Conservation (phyloP, 2,888 invertebrate genomes). For the Microctonus aethiopoides region DNA sequence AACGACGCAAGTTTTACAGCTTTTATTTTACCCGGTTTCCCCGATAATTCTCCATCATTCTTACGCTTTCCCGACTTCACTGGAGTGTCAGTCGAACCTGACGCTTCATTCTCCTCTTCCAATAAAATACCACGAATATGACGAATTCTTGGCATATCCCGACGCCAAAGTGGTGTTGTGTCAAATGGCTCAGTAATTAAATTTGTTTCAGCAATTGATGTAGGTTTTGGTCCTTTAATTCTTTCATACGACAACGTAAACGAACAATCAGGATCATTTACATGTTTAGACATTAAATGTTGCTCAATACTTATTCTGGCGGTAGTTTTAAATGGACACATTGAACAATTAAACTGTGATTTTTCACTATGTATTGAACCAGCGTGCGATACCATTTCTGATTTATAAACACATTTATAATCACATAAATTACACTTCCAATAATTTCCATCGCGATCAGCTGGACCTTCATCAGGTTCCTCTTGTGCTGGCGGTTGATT, state of each 20-base stretch:
- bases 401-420: conserved; percentile 71
- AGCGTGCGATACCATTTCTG: conserved; percentile 74
- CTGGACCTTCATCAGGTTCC: conserved; percentile 52
- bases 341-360: conserved; percentile 77
- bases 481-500: conserved; percentile 50
- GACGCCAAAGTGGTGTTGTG: conserved; percentile 74
- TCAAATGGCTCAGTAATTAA: conserved; percentile 66
- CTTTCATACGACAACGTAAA: conserved; percentile 69
- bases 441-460: conserved; percentile 69
- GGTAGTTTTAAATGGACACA: conserved; percentile 73
- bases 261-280: conserved; percentile 60
- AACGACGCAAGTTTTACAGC: conserved; percentile 45
- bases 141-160: conserved; percentile 71
- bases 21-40: conserved; percentile 48
- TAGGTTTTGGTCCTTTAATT: conserved; percentile 57
- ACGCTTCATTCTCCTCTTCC: conserved; percentile 68
- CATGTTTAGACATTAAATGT: conserved; percentile 74
- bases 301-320: conserved; percentile 71
- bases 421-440: conserved; percentile 81
- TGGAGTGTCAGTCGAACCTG: conserved; percentile 43
- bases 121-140: conserved; percentile 73
- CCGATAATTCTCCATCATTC: conserved; percentile 46
- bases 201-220: conserved; percentile 51
- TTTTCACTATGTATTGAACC: conserved; percentile 73
- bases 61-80: conserved; percentile 48